phyloP scores from a whole-genome alignment of 2,113 vertebrate species.

The Gulo gulo region DNA sequence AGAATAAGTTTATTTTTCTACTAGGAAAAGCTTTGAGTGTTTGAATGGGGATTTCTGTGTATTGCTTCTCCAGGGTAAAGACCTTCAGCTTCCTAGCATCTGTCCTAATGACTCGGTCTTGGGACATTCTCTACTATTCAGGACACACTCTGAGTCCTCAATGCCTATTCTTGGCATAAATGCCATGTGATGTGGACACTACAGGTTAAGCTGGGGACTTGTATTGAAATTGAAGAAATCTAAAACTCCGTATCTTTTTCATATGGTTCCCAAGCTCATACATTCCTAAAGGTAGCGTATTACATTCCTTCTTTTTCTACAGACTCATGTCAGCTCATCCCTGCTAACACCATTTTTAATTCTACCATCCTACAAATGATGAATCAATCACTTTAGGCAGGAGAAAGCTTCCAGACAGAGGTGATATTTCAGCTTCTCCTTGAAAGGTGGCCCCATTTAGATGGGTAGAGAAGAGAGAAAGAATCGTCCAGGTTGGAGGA shows the following conservation, averaged over 20 bases:
- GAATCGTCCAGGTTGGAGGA: neutral
- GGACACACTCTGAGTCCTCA: neutral
- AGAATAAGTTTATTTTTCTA: neutral
- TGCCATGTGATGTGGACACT: accelerated
- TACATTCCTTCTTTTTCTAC: neutral
- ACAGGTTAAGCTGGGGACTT: neutral
- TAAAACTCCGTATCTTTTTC: neutral
- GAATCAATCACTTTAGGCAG: neutral
- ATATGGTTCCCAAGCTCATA: neutral
- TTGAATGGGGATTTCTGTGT: neutral
- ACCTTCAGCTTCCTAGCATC: neutral
- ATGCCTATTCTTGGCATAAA: neutral
- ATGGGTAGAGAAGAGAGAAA: neutral
- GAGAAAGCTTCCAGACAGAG: neutral
- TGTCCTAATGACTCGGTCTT: neutral
- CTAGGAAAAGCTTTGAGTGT: too few relatives aligned
- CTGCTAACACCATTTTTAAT: neutral
- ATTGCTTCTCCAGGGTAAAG: neutral
- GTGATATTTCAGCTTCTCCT: neutral
- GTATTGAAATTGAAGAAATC: neutral
- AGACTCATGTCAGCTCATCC: neutral
- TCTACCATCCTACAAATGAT: neutral
- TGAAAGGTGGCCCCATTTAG: neutral
- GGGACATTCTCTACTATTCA: neutral
- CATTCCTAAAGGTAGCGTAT: neutral